Conservation (phyloP, 2,797 vertebrate genomes). For the Danio jaintianensis region DNA sequence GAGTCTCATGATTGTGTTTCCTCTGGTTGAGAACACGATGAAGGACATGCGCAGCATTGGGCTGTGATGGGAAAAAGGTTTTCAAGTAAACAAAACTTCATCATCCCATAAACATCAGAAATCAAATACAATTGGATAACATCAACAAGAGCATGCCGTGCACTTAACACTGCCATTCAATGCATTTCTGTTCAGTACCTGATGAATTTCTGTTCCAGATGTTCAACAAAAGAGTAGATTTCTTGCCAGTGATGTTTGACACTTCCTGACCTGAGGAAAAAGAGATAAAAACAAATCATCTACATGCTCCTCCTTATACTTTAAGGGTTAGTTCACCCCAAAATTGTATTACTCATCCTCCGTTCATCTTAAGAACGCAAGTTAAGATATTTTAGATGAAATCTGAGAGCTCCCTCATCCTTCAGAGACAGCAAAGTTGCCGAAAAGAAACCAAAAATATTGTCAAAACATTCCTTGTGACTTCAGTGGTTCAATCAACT, state of each 20-base stretch:
- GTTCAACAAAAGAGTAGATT: conserved; percentile 88
- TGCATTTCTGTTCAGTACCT: conserved; percentile 76
- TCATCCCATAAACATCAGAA: not conserved
- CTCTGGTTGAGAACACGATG: conserved; percentile 87
- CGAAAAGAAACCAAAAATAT: too few species aligned
- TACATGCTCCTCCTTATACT: conserved; percentile 3
- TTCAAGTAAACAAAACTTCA: not conserved
- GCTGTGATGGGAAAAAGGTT: conserved; percentile 69
- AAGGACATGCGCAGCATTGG: conserved; percentile 91
- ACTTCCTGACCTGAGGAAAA: conserved; percentile 85
- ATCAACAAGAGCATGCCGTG: not conserved
- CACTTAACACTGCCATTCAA: not conserved
- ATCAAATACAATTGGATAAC: not conserved
- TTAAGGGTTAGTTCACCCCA: too few species aligned
- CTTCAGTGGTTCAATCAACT: too few species aligned
- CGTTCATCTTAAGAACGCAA: too few species aligned
- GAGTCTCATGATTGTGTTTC: conserved; percentile 81
- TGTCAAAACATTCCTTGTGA: too few species aligned
- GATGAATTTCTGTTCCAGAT: conserved; percentile 89
- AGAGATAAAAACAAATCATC: conserved; percentile 26
- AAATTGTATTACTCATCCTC: too few species aligned
- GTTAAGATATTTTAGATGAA: too few species aligned
- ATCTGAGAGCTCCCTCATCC: too few species aligned
- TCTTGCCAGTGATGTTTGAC: conserved; percentile 91
- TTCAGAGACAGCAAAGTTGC: too few species aligned